Conservation (phyloP, 2,113 vertebrate genomes). For the Tamias sibiricus region DNA sequence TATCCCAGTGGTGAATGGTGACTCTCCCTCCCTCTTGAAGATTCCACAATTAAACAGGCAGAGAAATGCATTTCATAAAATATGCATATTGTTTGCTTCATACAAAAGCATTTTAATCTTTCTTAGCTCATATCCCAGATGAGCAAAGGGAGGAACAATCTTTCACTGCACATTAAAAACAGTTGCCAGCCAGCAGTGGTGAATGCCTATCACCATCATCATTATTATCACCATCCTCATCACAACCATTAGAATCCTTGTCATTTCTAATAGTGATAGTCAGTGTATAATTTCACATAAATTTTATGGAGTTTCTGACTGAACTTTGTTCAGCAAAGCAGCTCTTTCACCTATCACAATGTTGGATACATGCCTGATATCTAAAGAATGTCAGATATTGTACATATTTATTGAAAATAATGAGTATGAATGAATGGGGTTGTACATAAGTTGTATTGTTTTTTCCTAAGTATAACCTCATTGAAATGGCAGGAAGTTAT, state of each 20-base stretch:
- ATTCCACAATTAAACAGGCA: conserved; percentile 83
- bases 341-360: background rate
- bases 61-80: conserved; percentile 83
- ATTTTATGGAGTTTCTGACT: background rate
- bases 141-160: conserved; percentile 67
- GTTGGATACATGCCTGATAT: background rate
- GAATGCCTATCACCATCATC: background rate
- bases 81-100: conserved; percentile 81
- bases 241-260: background rate
- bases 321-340: background rate
- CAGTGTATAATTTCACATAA: background rate
- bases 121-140: conserved; percentile 73
- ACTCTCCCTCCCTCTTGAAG: conserved; percentile 59
- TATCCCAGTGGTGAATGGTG: conserved; percentile 40
- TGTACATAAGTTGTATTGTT: background rate
- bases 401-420: background rate
- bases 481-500: background rate
- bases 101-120: conserved; percentile 80
- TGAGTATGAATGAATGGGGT: background rate
- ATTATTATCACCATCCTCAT: background rate
- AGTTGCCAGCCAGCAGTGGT: background rate
- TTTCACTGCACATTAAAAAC: conserved; percentile 56
- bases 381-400: background rate
- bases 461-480: background rate
- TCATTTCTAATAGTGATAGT: background rate